Evolutionary conservation across 2,888 invertebrate genomes (phyloP), one percentile per base, ranked within the genome.

Genomic region (Anthoptus insignis): DNA sequence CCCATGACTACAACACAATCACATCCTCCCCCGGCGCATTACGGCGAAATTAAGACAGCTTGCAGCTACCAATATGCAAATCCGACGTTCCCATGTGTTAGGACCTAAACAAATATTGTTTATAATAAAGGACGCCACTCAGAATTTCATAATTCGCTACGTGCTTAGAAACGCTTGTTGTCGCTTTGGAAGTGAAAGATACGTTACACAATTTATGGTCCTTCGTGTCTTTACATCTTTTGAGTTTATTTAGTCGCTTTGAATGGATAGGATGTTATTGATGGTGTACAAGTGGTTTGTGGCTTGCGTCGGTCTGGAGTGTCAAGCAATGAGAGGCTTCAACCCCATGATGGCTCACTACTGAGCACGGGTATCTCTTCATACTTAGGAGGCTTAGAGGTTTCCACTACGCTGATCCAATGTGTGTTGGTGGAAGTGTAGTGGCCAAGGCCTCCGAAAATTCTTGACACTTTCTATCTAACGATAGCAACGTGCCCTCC

Each of bases 11-110:
- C 61, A 34, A 32, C 53, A 47, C 56, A 63, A 63, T 63, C 63
- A 56, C 64, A 64, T 50, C 63, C 57, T 49, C 63, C 63, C 61
- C 37, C 79, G 73, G 79, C 85, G 81, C 81, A 85, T 89, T 89
- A 89, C 83, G 80, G 70, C 77, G 74, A 89, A 91, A 92, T 91
- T 91, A 91, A 91, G 92, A 91, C 88, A 88, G 88, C 87, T 87
- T 87, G 87, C 83, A 71, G 81, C 82, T 81, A 81, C 87, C 85
- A 87, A 88, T 89, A 92, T 92, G 92, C 91, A 91, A 91, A 91
- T 90, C 78, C 70, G 64, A 70, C 71, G 77, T 75, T 70, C 68
- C 69, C 71, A 71, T 74, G 73, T 64, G 56, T 56, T 63, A 75
- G 76, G 76, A 78, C 84, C 84, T 84, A 84, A 84, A 82, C 82